phyloP scores from a whole-genome alignment of 2,113 vertebrate species.

The Heteronetta atricapilla region DNA sequence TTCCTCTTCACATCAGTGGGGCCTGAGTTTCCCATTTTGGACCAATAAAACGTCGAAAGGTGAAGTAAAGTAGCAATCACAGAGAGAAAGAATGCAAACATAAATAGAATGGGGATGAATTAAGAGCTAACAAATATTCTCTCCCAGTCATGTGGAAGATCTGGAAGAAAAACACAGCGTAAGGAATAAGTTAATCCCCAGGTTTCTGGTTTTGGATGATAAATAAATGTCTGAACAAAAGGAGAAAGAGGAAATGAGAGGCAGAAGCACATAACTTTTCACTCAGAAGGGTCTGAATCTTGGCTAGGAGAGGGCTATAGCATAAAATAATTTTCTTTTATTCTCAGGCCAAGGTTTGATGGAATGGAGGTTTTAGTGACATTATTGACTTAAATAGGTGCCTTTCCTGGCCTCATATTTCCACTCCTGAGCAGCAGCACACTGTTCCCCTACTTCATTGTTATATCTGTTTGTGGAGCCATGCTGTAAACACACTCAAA shows the following conservation, averaged over 20 bases:
- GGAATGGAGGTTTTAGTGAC: conserved; percentile 6
- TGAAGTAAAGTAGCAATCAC: background rate
- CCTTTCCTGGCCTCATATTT: background rate
- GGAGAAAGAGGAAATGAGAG: conserved; percentile 37
- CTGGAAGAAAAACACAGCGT: background rate
- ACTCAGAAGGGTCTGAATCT: conserved; percentile 44
- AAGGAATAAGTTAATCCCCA: conserved; percentile 16
- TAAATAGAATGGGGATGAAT: background rate
- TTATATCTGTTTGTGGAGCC: background rate
- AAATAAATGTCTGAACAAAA: conserved; percentile 49
- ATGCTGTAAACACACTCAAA: background rate
- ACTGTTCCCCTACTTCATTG: background rate
- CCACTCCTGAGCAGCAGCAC: background rate
- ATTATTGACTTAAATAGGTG: background rate
- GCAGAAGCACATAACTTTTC: conserved; percentile 31
- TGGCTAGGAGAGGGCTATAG: background rate
- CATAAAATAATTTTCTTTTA: background rate
- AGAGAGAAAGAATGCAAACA: conserved; percentile 14
- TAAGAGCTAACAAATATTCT: background rate
- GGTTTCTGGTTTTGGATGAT: conserved; percentile 25
- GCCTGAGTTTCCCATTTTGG: conserved; percentile 2
- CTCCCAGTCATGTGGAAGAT: background rate
- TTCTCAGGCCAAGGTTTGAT: background rate
- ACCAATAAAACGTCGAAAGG: conserved; percentile 27
- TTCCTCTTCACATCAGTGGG: background rate